Evolutionary conservation across 2,888 invertebrate genomes (phyloP), one percentile per base, ranked within the genome.

Genomic region (Dryomyza anilis): DNA sequence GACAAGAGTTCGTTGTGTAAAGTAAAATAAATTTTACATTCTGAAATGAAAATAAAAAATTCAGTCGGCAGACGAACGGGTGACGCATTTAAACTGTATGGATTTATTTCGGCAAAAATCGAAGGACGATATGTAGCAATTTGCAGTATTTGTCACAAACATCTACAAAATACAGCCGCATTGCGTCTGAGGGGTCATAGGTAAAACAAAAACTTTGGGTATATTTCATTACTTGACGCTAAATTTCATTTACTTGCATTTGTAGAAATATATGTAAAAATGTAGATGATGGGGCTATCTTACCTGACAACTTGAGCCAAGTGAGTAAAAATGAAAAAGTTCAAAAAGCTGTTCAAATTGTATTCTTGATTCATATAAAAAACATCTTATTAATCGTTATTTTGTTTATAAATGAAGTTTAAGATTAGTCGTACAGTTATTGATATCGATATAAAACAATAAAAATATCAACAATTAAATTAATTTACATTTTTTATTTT

Each of bases 131-230:
- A 68, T 50, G 43, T 65, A 16, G 70, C 70, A 10, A 63, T 70
- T 39, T 70, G 70, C 57, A 58, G 21, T 8, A 46, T 66, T 14
- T 70, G 70, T 61, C 63, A 70, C 55, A 69, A 64, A 30, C 43
- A 69, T 50, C 61, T 70, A 36, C 66, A 69, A 62, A 70, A 70
- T 61, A 69, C 70, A 2, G 67, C 69, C 5, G 66, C 64, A 6
- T 21, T 57, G 25, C 66, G 70, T n/a, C 58, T 70, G 16, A 59
- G 56, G 58, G 67, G 55, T n/a, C 70, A 70, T 50, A 69, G 70
- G 70, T 69, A 55, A 55, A 27, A 10, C n/a, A n/a, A n/a, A n/a
- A n/a, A 10, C 25, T 52, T 29, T 30, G 10, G 7, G n/a, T 53
- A 30, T 23, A 36, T 19, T 14, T 16, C 14, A 36, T 19, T 30